phyloP scores from a whole-genome alignment of 37 sponge, comb jelly and placozoan species.

The Tethya wilhelma region DNA sequence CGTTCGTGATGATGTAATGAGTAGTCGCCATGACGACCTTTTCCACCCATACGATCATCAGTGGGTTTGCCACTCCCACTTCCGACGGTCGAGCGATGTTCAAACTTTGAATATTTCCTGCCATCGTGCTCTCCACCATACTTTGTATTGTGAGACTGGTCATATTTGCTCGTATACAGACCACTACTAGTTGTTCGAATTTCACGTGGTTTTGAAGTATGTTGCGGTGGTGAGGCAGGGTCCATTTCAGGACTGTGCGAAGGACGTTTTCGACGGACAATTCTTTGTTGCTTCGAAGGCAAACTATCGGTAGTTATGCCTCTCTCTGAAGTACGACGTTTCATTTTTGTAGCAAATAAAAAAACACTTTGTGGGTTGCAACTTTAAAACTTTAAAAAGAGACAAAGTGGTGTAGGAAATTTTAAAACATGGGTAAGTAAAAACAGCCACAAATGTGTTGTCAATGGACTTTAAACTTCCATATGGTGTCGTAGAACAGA shows the following conservation, averaged over 20 bases:
- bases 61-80: neutral
- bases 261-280: constrained; percentile 46
- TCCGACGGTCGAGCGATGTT: neutral
- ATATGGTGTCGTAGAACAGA: too few species aligned
- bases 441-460: too few species aligned
- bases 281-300: constrained; percentile 36
- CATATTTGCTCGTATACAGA: constrained; percentile 12
- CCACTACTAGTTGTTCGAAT: neutral
- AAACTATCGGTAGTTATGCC: neutral
- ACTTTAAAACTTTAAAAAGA: too few species aligned
- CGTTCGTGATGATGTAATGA: neutral
- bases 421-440: too few species aligned
- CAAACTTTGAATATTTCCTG: neutral
- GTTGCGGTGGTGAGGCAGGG: too few species aligned
- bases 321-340: constrained; percentile 14
- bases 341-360: constrained; percentile 8
- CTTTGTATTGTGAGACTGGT: neutral
- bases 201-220: constrained; percentile 25
- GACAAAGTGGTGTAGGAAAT: too few species aligned
- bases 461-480: too few species aligned
- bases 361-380: too few species aligned
- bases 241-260: constrained; percentile 16
- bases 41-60: constrained; percentile 8
- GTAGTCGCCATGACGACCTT: neutral
- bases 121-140: neutral